Evolutionary conservation across 2,888 invertebrate species (phyloP).

Genomic region (Bugula neritina): DNA sequence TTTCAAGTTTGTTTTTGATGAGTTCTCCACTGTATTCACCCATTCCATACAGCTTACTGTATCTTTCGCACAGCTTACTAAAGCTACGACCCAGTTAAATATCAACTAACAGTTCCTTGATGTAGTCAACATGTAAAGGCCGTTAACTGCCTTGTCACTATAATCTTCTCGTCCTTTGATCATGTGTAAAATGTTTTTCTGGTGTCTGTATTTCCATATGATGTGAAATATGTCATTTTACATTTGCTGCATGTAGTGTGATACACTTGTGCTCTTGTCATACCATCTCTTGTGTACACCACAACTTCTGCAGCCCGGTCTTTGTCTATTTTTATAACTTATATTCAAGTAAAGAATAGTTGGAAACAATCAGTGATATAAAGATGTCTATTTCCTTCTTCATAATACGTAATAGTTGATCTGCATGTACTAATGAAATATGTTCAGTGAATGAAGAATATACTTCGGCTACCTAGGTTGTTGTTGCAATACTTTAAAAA

Average conservation of each 20-base stretch:
- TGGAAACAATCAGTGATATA: too few species aligned
- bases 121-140: background rate
- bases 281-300: slow-evolving; percentile 1
- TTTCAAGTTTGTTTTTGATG: background rate
- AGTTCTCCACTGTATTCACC: background rate
- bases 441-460: too few species aligned
- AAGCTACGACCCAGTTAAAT: background rate
- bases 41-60: background rate
- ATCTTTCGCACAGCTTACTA: background rate
- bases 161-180: background rate
- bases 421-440: too few species aligned
- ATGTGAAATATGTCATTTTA: background rate
- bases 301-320: background rate
- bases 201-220: background rate
- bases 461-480: too few species aligned
- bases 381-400: too few species aligned
- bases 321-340: background rate
- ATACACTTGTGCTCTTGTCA: background rate
- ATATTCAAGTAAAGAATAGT: background rate
- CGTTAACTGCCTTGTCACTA: background rate
- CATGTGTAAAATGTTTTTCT: background rate
- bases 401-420: too few species aligned
- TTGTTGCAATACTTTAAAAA: too few species aligned
- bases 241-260: background rate
- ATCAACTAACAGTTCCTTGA: background rate